Percentiles rank a stretch among this genome's conserved stretches.
These are phyloP conservation scores for Apoderus coryli DNA, from an alignment of 2,888 invertebrate species.

Conservation along the genomic window DNA sequence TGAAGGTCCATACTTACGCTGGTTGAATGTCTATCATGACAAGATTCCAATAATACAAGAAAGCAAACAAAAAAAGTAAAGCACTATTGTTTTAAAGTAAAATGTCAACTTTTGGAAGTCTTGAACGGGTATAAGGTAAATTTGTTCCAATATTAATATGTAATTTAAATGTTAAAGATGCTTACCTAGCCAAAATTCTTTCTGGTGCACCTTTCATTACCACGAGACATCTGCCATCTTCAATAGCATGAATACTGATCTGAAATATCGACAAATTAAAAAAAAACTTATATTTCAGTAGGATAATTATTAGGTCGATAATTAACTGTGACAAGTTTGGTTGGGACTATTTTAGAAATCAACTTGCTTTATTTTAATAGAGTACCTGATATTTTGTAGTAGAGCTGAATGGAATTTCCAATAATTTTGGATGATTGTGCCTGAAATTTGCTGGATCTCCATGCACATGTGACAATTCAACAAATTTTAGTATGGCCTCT, in stretches of 20 bases:
- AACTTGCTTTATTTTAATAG: neutral
- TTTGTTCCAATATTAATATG: no score
- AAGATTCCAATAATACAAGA: no score
- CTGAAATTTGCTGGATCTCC: slow-evolving; percentile 27
- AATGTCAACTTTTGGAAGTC: neutral
- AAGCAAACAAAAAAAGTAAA: no score
- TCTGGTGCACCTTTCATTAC: slow-evolving; percentile 70
- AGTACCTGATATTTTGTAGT: slow-evolving; percentile 51
- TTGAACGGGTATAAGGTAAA: no score
- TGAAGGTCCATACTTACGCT: no score
- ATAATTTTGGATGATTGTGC: slow-evolving; percentile 38
- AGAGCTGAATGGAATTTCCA: slow-evolving; percentile 54
- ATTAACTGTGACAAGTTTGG: no score
- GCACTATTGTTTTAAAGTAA: neutral
- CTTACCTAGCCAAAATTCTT: slow-evolving; percentile 41
- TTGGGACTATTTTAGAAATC: slow-evolving; percentile 2
- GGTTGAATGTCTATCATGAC: no score
- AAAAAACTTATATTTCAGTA: slow-evolving; percentile 8
- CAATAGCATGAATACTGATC: slow-evolving; percentile 48
- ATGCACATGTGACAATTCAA: slow-evolving; percentile 38
- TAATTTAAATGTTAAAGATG: no score
- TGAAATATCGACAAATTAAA: no score
- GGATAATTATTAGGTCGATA: neutral
- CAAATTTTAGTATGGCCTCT: slow-evolving; percentile 51
- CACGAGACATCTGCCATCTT: slow-evolving; percentile 38